phyloP scores from a whole-genome alignment of 2,888 invertebrate genomes.

The Drosophila imparisetae region DNA sequence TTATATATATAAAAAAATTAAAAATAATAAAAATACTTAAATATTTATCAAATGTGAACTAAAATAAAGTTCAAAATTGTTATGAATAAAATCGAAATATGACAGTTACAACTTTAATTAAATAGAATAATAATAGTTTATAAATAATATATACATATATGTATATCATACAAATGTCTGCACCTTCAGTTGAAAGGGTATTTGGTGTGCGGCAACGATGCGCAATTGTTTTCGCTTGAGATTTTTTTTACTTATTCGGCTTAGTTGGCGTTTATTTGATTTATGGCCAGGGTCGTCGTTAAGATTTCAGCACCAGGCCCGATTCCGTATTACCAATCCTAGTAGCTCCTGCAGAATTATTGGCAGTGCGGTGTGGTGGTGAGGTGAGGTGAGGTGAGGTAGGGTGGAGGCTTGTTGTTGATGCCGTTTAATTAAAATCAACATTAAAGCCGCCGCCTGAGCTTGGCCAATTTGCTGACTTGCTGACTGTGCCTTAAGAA shows the following conservation, averaged over 20 bases:
- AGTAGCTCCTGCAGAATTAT: slow-evolving; percentile 10
- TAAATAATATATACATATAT: not conserved
- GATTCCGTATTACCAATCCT: slow-evolving; percentile 41
- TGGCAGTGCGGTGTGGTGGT: not conserved
- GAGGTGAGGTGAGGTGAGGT: not conserved
- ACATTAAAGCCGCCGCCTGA: slow-evolving; percentile 62
- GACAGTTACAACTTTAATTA: not conserved
- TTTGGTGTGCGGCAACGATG: not conserved
- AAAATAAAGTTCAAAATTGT: not conserved
- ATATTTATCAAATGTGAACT: not conserved
- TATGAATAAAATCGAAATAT: not conserved
- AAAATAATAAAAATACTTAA: not conserved
- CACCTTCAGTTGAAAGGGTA: slow-evolving; percentile 3
- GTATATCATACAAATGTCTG: not conserved
- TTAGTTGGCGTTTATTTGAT: slow-evolving; percentile 79
- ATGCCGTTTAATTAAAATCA: slow-evolving; percentile 73
- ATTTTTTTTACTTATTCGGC: slow-evolving; percentile 55
- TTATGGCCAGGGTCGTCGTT: slow-evolving; percentile 71
- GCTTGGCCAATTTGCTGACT: slow-evolving; percentile 68
- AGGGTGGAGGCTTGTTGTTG: slow-evolving; percentile 12
- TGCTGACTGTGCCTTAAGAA: slow-evolving; percentile 55
- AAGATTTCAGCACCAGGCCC: slow-evolving; percentile 48
- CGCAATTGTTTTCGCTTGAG: not conserved
- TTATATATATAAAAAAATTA: not conserved
- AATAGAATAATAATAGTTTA: too few species aligned